Evolutionary conservation across 2,888 invertebrate species (phyloP), one percentile per base, ranked within the genome.

Genomic region (Barypeithes pellucidus): DNA sequence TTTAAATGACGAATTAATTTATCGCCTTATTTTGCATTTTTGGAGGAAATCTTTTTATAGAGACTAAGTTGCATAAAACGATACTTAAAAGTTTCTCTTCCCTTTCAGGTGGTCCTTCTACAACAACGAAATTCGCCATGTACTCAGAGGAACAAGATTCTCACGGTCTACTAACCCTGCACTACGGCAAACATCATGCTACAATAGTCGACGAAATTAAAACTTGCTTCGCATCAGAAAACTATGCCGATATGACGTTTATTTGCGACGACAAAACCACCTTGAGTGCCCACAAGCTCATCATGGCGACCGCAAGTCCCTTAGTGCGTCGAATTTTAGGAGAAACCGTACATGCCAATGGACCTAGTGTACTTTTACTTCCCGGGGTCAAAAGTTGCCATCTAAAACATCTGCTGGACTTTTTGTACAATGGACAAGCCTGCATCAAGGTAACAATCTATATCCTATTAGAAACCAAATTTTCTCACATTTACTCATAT

Each of bases 131-230:
- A 80, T 83, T 82, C 86, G 86, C 88, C 87, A 89, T 89, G 89
- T 89, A 88, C 88, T 87, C 89, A 82, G 87, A 87, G 82, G 85
- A 86, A 82, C 85, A 85, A 82, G 86, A 86, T 78, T 80, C 90
- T 86, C 91, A 91, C 87, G 92, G 91, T 84, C 90, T 95, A 90
- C 91, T 95, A 89, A 95, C 95, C 86, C 92, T 95, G 88, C 95
- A 95, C 89, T 95, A 95, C 89, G 95, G 95, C 89, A 95, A 95
- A 90, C 95, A 95, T 90, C 94, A 94, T 90, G 94, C 94, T 88
- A 95, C 95, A 88, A 93, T 95, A 89, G 92, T 94, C 87, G 94
- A 94, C 87, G 95, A 95, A 89, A 94, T 95, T 86, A 93, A 93
- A 85, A 93, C 94, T 84, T 95, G 95, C 90, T 95, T 94, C 89